These are phyloP conservation scores for Tachina grossa DNA, from an alignment of 2,888 invertebrate species.

Conservation along the genomic window DNA sequence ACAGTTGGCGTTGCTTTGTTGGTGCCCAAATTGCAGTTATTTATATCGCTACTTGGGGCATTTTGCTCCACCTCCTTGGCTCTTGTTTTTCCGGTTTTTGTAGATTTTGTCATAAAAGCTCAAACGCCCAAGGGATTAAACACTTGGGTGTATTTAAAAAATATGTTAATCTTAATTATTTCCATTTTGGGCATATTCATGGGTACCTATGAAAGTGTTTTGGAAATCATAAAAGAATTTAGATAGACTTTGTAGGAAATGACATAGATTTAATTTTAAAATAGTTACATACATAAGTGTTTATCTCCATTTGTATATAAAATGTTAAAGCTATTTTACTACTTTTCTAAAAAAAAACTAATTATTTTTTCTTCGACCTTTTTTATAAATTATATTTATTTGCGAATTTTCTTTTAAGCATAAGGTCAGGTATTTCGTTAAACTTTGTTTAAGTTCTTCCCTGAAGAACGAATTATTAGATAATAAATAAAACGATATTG, in stretches of 20 bases:
- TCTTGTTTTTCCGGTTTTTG: slow-evolving; percentile 92
- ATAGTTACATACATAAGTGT: not conserved
- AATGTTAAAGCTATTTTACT: slow-evolving; percentile 38
- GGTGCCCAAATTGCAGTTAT: slow-evolving; percentile 92
- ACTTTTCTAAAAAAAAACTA: not conserved
- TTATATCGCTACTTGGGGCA: slow-evolving; percentile 96
- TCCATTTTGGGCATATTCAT: slow-evolving; percentile 88
- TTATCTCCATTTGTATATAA: slow-evolving; percentile 22
- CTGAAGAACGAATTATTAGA: too few relatives aligned
- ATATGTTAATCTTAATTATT: slow-evolving; percentile 86
- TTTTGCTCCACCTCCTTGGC: slow-evolving; percentile 94
- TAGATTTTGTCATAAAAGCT: slow-evolving; percentile 89
- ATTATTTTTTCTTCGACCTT: too few relatives aligned
- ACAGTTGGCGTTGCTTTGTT: slow-evolving; percentile 92
- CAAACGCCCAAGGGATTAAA: slow-evolving; percentile 84
- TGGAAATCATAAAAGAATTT: slow-evolving; percentile 84
- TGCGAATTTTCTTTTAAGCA: too few relatives aligned
- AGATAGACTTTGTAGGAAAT: not conserved
- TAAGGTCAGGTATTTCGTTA: too few relatives aligned
- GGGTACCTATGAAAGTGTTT: slow-evolving; percentile 89
- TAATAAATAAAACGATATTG: too few relatives aligned
- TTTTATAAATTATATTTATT: too few relatives aligned
- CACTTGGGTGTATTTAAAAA: slow-evolving; percentile 84
- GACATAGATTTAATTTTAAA: slow-evolving; percentile 21
- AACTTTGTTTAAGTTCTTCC: too few relatives aligned